Evolutionary conservation across 2,113 vertebrate genomes (phyloP), one percentile per base, ranked within the genome.

Genomic region (Lonchura striata): DNA sequence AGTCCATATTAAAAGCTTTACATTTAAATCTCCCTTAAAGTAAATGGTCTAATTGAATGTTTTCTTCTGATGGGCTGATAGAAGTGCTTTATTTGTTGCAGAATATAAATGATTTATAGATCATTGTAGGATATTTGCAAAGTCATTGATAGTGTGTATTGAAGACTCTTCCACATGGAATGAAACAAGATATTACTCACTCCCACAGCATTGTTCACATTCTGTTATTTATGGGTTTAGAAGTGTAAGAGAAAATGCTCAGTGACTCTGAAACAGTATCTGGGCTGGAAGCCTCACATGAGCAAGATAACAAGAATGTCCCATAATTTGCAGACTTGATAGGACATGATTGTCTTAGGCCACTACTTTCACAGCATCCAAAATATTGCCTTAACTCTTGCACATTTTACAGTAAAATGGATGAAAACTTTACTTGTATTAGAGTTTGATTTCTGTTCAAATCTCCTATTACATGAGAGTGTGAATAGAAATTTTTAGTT

Each of bases 1-100:
- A 92, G 75, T 72, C 28, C 25, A 46, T 68, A 60, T 50, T 60
- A 94, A 65, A n/a, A 86, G 31, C 7, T 92, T 96, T 88, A 75
- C 59, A 83, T 89, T 90, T 76, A 96, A 95, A 37, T 63, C 17
- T 76, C 41, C 54, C 82, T 75, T 74, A 92, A 92, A 95, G 70
- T 18, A 84, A 92, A 75, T 28, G 4, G 13, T 37, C 15, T 93
- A 95, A 95, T 66, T 92, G 71, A 95, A 94, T 94, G 31, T 64
- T 77, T 77, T 81, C 15, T 80, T 92, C 71, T 78, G 61, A 68
- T 59, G 24, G 80, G 17, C 23, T 87, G 65, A 78, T n/a, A 60
- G 60, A 78, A 35, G 5, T 27, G 19, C 33, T 86, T 93, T 88
- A 70, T 39, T 81, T 69, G 15, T 47, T 42, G 22, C 15, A 57